Evolutionary conservation across 2,888 invertebrate genomes (phyloP).

Genomic region (Xestia xanthographa): DNA sequence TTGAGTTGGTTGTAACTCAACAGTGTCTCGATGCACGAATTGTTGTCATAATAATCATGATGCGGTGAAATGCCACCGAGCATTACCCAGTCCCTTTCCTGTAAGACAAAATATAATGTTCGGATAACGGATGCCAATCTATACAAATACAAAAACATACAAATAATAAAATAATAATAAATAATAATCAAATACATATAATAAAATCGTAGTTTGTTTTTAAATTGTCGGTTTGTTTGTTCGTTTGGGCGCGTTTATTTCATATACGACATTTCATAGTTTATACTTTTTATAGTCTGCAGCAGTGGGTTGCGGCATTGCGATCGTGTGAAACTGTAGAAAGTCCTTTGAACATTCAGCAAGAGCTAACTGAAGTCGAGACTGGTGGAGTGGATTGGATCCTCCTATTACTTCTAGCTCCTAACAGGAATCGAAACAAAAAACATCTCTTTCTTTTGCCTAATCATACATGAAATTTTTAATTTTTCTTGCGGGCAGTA

Average conservation of each 20-base stretch:
- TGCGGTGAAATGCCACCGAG: constrained; percentile 96
- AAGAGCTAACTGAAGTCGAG: neutral
- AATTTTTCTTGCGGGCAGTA: neutral
- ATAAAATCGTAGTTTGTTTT: no score
- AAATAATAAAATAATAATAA: no score
- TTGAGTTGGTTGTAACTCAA: constrained; percentile 96
- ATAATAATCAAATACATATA: no score
- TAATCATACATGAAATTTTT: neutral
- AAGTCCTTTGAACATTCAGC: neutral
- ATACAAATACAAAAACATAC: no score
- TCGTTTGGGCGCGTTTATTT: no score
- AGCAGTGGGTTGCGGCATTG: neutral
- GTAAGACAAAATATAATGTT: constrained; percentile 62
- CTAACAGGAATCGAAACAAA: neutral
- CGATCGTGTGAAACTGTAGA: neutral
- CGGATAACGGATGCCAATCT: no score
- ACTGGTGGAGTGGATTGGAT: neutral
- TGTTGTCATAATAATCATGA: constrained; percentile 94
- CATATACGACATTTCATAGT: no score
- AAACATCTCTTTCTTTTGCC: neutral
- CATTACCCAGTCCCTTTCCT: constrained; percentile 95
- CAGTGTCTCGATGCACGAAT: constrained; percentile 94
- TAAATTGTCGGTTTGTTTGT: no score
- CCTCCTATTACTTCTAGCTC: neutral
- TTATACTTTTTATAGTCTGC: neutral